Percentiles rank a stretch among this genome's conserved stretches.
phyloP scores from a whole-genome alignment of 2,113 vertebrate genomes.

The Gyps fulvus region DNA sequence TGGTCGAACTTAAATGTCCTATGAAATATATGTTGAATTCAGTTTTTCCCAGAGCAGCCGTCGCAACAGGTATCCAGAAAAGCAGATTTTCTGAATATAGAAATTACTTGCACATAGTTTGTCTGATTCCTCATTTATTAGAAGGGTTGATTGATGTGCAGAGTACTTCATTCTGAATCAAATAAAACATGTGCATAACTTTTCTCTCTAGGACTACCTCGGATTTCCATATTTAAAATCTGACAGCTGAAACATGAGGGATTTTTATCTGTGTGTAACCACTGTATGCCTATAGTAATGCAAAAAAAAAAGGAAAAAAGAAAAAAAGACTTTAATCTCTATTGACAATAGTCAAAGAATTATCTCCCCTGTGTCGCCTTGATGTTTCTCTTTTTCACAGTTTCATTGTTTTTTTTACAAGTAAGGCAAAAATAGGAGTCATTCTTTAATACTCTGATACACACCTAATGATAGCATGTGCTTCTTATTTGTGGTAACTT shows the following conservation, averaged over 20 bases:
- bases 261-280: not conserved
- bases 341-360: not conserved
- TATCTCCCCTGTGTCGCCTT: not conserved
- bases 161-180: not conserved
- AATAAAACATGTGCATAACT: constrained; percentile 9
- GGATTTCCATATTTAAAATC: constrained; percentile 28
- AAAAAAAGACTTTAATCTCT: not conserved
- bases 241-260: constrained; percentile 5
- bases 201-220: not conserved
- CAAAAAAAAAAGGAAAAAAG: no score
- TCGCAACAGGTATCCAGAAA: not conserved
- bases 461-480: not conserved
- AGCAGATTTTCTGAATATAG: not conserved
- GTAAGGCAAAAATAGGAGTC: not conserved
- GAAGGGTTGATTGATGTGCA: constrained; percentile 4
- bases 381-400: not conserved
- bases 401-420: not conserved
- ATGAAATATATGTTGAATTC: not conserved
- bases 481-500: not conserved
- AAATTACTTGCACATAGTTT: not conserved
- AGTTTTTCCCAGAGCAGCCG: not conserved
- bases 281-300: not conserved
- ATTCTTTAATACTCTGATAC: not conserved
- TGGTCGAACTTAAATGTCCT: not conserved
- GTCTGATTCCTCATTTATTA: constrained; percentile 13